A percentile compares a stretch with the other conserved stretches of the same genome.
phyloP scores from a whole-genome alignment of 2,888 invertebrate species.

The Lypha dubia region DNA sequence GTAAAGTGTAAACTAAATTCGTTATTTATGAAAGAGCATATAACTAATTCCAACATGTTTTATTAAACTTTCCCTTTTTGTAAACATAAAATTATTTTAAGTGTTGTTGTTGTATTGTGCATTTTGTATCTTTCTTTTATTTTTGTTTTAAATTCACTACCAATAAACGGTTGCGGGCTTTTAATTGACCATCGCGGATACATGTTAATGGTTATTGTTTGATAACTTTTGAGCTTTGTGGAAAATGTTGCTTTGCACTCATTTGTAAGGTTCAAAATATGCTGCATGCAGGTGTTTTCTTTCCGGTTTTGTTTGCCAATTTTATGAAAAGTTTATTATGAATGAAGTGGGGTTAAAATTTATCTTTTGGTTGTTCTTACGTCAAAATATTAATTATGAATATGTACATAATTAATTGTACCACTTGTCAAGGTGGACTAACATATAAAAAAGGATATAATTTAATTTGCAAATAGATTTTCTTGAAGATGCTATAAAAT shows the following conservation, averaged over 20 bases:
- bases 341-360: too few species aligned
- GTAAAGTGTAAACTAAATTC: neutral
- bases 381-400: neutral
- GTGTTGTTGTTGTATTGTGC: constrained; percentile 26
- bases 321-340: constrained; percentile 30
- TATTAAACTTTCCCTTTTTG: neutral
- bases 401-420: too few species aligned
- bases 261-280: constrained; percentile 36
- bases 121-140: constrained; percentile 35
- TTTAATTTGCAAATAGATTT: too few species aligned
- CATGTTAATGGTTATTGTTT: constrained; percentile 39
- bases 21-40: neutral
- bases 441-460: too few species aligned
- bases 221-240: constrained; percentile 18
- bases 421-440: too few species aligned
- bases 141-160: constrained; percentile 21
- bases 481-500: too few species aligned
- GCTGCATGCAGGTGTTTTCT: constrained; percentile 60
- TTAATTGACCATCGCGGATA: constrained; percentile 62
- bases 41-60: constrained; percentile 1
- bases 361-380: too few species aligned
- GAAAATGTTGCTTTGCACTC: constrained; percentile 36
- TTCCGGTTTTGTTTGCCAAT: constrained; percentile 52
- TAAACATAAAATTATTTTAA: constrained; percentile 28
- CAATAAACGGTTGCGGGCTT: constrained; percentile 40